Conservation (phyloP, 2,888 invertebrate species). For the Unio delphinus region DNA sequence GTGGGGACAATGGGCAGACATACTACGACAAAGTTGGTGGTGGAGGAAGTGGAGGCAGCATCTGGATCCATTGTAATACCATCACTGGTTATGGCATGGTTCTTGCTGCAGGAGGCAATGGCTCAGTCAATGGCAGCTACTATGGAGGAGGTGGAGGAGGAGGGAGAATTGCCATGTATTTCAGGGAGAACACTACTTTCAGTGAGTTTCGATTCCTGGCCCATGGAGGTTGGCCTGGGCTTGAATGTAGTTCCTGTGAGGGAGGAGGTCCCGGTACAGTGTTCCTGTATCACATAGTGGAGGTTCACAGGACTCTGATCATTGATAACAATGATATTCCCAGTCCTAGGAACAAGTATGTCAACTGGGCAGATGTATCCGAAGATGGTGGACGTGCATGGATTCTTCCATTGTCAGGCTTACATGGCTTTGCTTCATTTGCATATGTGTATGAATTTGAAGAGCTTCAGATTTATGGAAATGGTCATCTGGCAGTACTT, state of each 20-base stretch:
- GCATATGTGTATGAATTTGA: constrained; percentile 45
- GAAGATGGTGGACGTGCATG: constrained; percentile 52
- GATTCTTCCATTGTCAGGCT: constrained; percentile 55
- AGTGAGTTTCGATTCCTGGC: constrained; percentile 56
- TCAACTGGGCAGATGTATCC: constrained; percentile 45
- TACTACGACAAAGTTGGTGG: constrained; percentile 31
- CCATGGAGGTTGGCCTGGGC: constrained; percentile 44
- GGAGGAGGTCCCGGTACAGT: constrained; percentile 56
- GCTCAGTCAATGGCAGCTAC: constrained; percentile 15
- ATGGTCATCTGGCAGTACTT: constrained; percentile 53
- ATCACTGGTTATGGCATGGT: constrained; percentile 49
- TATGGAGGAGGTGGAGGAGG: constrained; percentile 50
- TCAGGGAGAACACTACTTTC: constrained; percentile 50
- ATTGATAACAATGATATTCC: constrained; percentile 53
- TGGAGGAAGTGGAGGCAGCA: constrained; percentile 58
- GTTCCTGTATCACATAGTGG: constrained; percentile 47
- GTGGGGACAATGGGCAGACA: constrained; percentile 37
- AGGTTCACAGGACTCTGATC: constrained; percentile 53
- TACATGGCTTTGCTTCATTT: constrained; percentile 42
- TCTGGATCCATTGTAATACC: constrained; percentile 48
- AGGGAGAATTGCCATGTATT: constrained; percentile 57
- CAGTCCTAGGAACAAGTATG: constrained; percentile 37
- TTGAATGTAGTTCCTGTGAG: constrained; percentile 34
- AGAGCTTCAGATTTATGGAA: constrained; percentile 59
- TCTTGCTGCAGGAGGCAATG: constrained; percentile 41